Evolutionary conservation across 2,888 invertebrate genomes (phyloP), one percentile per base, ranked within the genome.

Genomic region (Scaptodrosophila latifasciaeformis): DNA sequence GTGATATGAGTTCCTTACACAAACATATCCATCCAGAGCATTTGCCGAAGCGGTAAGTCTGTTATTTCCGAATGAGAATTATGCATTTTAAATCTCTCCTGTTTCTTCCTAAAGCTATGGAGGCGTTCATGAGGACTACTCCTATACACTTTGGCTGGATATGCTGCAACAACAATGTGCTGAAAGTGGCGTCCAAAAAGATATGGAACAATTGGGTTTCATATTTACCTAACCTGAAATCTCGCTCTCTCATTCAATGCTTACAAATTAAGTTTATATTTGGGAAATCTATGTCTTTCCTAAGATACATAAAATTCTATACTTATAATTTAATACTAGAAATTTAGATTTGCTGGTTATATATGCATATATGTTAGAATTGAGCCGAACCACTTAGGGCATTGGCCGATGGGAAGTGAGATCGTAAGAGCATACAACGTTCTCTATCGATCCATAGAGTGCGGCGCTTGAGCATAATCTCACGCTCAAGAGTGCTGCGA

Each of bases 91-190:
- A 7, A 24, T 24, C n/a, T n/a, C n/a, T n/a, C 35, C 2, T 12
- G 4, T 19, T 46, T 40, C 30, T 61, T 62, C 4, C 43, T n/a
- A n/a, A n/a, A 85, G 84, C 18, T 86, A 86, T 66, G 86, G 86
- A 0, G 86, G 86, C 1, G 80, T 88, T 7, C 90, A 92, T 84
- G 91, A 91, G 0, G 93, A 94, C 71, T 90, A 91, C 70, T 88
- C 91, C 0, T 93, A 93, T 76, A 90, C 90, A n/a, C 89, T 91
- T 51, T 94, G 94, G 94, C 85, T 93, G 37, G 90, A 91, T 31
- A 88, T 88, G 2, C 86, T 93, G 31, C 88, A 87, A 59, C 88
- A 88, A 50, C 55, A 81, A 13, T 54, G 55, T 40, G 24, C 49
- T 1, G 89, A 89, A 49, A 87, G 88, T 10, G 83, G 81, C 29